phyloP scores from a whole-genome alignment of 2,113 vertebrate genomes.

The Sakesphorus luctuosus region DNA sequence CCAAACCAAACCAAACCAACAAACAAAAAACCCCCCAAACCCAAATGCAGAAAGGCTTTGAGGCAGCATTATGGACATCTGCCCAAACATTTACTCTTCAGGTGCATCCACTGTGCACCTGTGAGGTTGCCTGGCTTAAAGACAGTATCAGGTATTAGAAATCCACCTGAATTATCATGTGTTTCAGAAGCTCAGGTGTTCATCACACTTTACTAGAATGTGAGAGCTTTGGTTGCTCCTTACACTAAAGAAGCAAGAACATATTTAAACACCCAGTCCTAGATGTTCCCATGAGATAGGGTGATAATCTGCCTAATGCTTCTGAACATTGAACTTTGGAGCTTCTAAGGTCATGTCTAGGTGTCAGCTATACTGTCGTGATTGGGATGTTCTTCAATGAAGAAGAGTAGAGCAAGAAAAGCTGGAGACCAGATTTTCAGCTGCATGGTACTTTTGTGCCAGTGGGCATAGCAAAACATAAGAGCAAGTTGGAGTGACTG shows the following conservation, averaged over 20 bases:
- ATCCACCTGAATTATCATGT: fast-evolving
- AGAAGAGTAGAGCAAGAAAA: neutral
- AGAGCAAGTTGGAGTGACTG: neutral
- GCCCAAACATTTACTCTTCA: neutral
- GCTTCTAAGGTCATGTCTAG: neutral
- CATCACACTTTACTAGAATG: neutral
- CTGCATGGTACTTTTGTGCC: fast-evolving
- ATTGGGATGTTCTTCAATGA: neutral
- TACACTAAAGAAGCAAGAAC: neutral
- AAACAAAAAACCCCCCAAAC: too few relatives aligned
- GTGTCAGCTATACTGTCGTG: neutral
- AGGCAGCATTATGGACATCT: fast-evolving
- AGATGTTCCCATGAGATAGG: neutral
- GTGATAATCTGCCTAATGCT: neutral
- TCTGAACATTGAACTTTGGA: neutral
- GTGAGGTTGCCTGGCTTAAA: neutral
- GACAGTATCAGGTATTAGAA: neutral
- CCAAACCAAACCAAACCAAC: neutral
- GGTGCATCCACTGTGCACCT: neutral
- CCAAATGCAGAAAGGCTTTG: neutral
- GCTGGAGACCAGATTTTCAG: neutral
- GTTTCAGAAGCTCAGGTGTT: neutral
- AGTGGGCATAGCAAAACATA: neutral
- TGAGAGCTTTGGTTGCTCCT: neutral
- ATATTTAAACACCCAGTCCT: neutral